phyloP scores from a whole-genome alignment of 2,888 invertebrate genomes.

The Eucera pruinosa region DNA sequence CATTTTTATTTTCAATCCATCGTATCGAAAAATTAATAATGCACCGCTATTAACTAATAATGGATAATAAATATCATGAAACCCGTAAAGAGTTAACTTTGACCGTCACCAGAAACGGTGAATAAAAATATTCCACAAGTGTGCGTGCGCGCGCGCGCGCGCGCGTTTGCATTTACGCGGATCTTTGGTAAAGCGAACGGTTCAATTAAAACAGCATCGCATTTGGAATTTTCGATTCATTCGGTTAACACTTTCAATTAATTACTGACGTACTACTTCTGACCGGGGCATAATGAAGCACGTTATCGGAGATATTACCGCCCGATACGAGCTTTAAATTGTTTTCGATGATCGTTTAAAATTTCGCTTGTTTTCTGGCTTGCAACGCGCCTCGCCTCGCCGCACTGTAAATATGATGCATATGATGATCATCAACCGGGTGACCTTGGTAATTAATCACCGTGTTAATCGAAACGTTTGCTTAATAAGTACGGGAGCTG shows the following conservation, averaged over 20 bases:
- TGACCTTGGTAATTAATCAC: conserved; percentile 73
- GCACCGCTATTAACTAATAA: too few relatives aligned
- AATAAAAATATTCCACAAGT: too few relatives aligned
- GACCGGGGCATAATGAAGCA: conserved; percentile 47
- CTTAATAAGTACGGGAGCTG: conserved; percentile 70
- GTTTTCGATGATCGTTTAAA: conserved; percentile 58
- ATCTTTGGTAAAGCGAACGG: too few relatives aligned
- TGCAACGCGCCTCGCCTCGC: conserved; percentile 20
- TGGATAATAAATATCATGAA: too few relatives aligned
- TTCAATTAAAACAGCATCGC: conserved; percentile 32
- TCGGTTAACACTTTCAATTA: conserved; percentile 55
- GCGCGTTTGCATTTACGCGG: too few relatives aligned
- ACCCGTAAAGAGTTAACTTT: too few relatives aligned
- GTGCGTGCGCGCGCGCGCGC: too few relatives aligned
- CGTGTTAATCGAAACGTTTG: conserved; percentile 72
- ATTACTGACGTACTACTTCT: conserved; percentile 53
- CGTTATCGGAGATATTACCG: conserved; percentile 54
- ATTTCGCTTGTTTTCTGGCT: conserved; percentile 53
- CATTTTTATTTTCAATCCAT: too few relatives aligned
- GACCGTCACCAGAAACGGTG: too few relatives aligned
- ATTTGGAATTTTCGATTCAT: conserved; percentile 49
- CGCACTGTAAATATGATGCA: conserved; percentile 60
- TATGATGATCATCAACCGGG: conserved; percentile 60
- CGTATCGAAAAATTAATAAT: too few relatives aligned
- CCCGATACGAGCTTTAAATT: conserved; percentile 48